Evolutionary conservation across 2,888 invertebrate species (phyloP).

Genomic region (Dasysyrphus tricinctus): DNA sequence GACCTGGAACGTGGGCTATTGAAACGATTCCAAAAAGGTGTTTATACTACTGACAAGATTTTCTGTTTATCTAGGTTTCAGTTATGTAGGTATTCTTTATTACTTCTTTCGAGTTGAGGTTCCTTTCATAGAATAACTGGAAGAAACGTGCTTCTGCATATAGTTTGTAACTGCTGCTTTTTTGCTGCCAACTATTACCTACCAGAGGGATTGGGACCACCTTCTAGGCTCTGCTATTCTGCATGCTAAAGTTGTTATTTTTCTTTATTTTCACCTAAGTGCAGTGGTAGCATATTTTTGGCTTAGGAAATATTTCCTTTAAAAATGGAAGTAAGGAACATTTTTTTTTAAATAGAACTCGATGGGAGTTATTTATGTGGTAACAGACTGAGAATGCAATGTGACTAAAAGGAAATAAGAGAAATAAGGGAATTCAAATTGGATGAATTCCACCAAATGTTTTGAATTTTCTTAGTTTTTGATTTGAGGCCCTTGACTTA

Average conservation of each 20-base stretch:
- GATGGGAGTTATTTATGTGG: not conserved
- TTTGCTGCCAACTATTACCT: not conserved
- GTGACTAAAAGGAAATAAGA: no score
- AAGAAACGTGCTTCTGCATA: conserved; percentile 64
- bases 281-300: conserved; percentile 45
- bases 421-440: no score
- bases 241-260: conserved; percentile 56
- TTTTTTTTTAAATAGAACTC: not conserved
- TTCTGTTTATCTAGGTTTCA: conserved; percentile 30
- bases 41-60: conserved; percentile 57
- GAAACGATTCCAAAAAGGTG: conserved; percentile 57
- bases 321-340: not conserved
- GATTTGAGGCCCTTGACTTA: no score
- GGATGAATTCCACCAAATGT: no score
- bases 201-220: conserved; percentile 12
- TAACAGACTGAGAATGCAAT: not conserved
- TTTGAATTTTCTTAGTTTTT: no score
- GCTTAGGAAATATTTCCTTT: conserved; percentile 28
- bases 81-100: conserved; percentile 17
- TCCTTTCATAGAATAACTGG: conserved; percentile 21
- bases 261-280: conserved; percentile 10
- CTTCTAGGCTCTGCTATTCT: conserved; percentile 13
- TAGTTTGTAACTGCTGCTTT: not conserved
- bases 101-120: conserved; percentile 25
- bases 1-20: conserved; percentile 53